A percentile compares a stretch with the other conserved stretches of the same genome.
Evolutionary conservation across 2,113 vertebrate species (phyloP).

Genomic region (Psittacula cyanocephala): DNA sequence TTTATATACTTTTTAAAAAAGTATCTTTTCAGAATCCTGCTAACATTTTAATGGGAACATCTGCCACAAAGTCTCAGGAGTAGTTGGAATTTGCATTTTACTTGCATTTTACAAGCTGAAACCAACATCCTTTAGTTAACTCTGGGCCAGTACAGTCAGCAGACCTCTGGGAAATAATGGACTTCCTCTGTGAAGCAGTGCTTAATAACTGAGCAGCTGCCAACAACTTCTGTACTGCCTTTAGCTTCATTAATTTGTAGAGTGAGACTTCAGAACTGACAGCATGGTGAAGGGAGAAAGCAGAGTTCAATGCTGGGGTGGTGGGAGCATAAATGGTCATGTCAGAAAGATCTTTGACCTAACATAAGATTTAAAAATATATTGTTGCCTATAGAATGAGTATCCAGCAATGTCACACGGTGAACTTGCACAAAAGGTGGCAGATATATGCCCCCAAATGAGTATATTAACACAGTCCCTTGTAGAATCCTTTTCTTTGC

Average conservation of each 20-base stretch:
- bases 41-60: neutral
- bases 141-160: neutral
- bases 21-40: neutral
- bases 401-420: neutral
- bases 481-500: neutral
- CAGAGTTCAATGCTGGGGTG: neutral
- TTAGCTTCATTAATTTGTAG: neutral
- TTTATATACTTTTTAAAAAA: neutral
- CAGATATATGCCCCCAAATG: neutral
- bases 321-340: neutral
- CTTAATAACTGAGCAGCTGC: neutral
- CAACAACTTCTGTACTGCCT: neutral
- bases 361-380: neutral
- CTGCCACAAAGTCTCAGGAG: neutral
- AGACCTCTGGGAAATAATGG: neutral
- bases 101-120: neutral
- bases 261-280: neutral
- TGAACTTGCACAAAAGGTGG: neutral
- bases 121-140: neutral
- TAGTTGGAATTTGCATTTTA: no score
- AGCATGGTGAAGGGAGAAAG: neutral
- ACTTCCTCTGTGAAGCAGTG: neutral
- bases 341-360: neutral
- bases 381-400: neutral
- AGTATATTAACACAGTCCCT: neutral